These are phyloP conservation scores for Atrina japonica DNA, from an alignment of 2,888 invertebrate genomes.

Conservation along the genomic window DNA sequence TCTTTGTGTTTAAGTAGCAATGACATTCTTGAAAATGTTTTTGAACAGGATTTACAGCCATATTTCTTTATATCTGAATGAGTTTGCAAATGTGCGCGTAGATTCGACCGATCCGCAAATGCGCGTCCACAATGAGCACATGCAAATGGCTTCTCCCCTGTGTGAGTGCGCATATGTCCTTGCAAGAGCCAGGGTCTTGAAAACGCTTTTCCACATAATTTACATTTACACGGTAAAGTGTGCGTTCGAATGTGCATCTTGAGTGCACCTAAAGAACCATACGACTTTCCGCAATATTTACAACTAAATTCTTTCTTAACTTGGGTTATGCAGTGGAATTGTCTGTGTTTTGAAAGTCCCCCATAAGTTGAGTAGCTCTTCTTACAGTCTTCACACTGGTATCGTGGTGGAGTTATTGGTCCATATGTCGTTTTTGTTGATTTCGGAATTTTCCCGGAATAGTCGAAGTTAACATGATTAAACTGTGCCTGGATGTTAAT, in stretches of 20 bases:
- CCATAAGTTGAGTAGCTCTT: conserved; percentile 98
- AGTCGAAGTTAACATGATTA: no score
- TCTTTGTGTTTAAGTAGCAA: conserved; percentile 91
- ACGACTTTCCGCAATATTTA: conserved; percentile 97
- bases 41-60: conserved; percentile 94
- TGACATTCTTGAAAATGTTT: conserved; percentile 99
- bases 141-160: conserved; percentile 98
- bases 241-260: conserved; percentile 99
- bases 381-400: conserved; percentile 95
- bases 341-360: conserved; percentile 96
- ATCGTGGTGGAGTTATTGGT: conserved; percentile 82
- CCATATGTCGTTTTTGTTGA: no score
- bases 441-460: no score
- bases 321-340: conserved; percentile 95
- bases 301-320: conserved; percentile 94
- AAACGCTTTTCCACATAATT: conserved; percentile 97
- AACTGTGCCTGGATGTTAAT: no score
- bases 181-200: conserved; percentile 98
- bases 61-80: conserved; percentile 99
- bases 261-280: conserved; percentile 95
- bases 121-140: conserved; percentile 97
- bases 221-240: conserved; percentile 98
- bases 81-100: conserved; percentile 97
- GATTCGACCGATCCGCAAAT: conserved; percentile 97
- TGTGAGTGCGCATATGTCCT: conserved; percentile 98